phyloP scores from a whole-genome alignment of 2,888 invertebrate species.

The Trichopoda pennipes region DNA sequence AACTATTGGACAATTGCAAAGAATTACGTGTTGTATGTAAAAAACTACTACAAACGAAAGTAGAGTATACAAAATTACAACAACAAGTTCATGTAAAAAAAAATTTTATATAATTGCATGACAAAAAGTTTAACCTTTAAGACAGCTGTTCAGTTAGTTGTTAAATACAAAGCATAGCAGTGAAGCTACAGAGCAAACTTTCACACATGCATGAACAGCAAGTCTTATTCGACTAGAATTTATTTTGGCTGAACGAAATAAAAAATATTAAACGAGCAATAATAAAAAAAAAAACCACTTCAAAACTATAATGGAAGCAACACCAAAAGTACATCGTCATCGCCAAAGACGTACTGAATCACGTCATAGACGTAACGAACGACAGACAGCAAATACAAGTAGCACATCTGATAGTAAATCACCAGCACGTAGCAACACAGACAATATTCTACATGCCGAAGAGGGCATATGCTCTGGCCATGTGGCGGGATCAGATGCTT shows the following conservation, averaged over 20 bases:
- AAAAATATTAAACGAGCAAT: background rate
- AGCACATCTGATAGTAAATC: constrained; percentile 71
- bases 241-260: constrained; percentile 20
- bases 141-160: constrained; percentile 59
- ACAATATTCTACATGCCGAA: constrained; percentile 63
- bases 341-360: constrained; percentile 79
- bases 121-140: constrained; percentile 63
- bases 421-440: constrained; percentile 57
- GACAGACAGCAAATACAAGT: constrained; percentile 70
- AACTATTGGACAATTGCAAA: constrained; percentile 42
- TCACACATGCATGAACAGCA: constrained; percentile 30
- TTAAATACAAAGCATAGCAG: constrained; percentile 19
- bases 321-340: constrained; percentile 80
- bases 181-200: background rate
- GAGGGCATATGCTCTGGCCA: constrained; percentile 69
- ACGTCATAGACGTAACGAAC: constrained; percentile 75
- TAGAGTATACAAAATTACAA: constrained; percentile 21
- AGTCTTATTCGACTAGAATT: constrained; percentile 23
- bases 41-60: constrained; percentile 8
- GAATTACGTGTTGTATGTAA: constrained; percentile 48
- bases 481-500: constrained; percentile 52
- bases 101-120: constrained; percentile 45
- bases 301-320: constrained; percentile 76
- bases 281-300: background rate
- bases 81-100: constrained; percentile 21